Base-by-base conservation (phyloP, 2,113 vertebrate species). In the Coregonus clupeaformis region DNA sequence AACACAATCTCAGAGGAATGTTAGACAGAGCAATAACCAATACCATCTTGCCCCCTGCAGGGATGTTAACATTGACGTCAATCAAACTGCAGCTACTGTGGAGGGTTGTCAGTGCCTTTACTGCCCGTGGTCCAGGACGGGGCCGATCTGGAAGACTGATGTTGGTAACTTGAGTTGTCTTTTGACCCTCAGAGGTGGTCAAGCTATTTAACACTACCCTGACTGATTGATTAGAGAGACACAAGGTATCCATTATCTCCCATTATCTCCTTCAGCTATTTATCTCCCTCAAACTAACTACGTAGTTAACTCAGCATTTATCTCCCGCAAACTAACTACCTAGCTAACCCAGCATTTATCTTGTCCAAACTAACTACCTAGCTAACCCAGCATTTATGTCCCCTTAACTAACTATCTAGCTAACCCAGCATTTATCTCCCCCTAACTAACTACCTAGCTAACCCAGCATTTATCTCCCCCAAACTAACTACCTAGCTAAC, bases 231-330 rank as follows among this genome's bases (percentile, higher is more conserved):
- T 42, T 71, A 42, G 36, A 49, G 30, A 68, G 20, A 72, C 71
- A 86, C 77, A 86, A 78, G 77, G 73, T 68, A 71, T 60, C 30
- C 63, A 83, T 88, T 80, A 80, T 47, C 45, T 42, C n/a, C n/a
- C n/a, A 42, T 1, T 42, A 42, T 1, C 36, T 42, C n/a, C n/a
- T n/a, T n/a, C n/a, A 11, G 7, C 36, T 42, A 9, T 9, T 9
- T 2, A 9, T 36, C 36, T 42, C 7, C 2, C 36, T n/a, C 36
- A 42, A 42, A 42, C 36, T 1, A 9, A 36, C 7, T 36, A 9
- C 32, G 1, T 36, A 36, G 32, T 7, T 36, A 42, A 11, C 2
- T 0, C 9, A 42, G 0, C 9, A 42, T 42, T 0, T 42, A 42
- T 42, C 36, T 42, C 36, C 2, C 0, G n/a, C 36, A 9, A 42